Evolutionary conservation across 2,797 vertebrate genomes (phyloP), one percentile per base, ranked within the genome.

Genomic region (Dryobates pubescens): DNA sequence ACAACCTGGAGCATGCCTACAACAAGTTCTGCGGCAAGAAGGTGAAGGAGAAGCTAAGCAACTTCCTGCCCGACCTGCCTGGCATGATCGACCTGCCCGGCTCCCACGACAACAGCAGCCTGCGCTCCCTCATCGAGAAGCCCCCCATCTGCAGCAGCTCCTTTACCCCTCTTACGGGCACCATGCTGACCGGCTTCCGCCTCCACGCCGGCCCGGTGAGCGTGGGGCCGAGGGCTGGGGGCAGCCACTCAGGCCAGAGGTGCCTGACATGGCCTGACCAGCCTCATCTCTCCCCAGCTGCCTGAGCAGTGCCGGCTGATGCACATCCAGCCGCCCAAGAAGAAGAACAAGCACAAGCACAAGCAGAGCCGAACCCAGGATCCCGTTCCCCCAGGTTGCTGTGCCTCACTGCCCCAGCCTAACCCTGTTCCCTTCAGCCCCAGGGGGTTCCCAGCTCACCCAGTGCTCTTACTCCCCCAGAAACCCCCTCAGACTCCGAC

Each of bases 1-100:
- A 99, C 96, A 99, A 98, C 95, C 96, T 99, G 97, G 99, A 99
- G 71, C 99, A 99, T 54, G 98, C 99, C 45, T 99, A 99, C 97
- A 99, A 99, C 95, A 99, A 99, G 70, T 99, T 99, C 97, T 99
- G 99, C 72, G 99, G 99, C 17, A 99, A 99, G 97, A 99, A 99
- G 89, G 99, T 99, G 96, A 99, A 99, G 93, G 99, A 99, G 96
- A 99, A 99, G 89, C 98, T 99, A 88, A 99, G 99, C 96, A 99
- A 99, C 97, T 99, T 99, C 89, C 97, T 99, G 51, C 99, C 99
- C 7, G 99, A 99, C 96, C 96, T 99, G 95, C 99, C 99, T 78
- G 99, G 99, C 86, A 99, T 99, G 99, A 99, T 99, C 27, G 99
- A 99, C 96, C 98, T 98, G 97, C 98, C 99, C 0, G 99, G 99